Conservation (phyloP, 2,888 invertebrate species). For the Reticulitermes lucifugus region DNA sequence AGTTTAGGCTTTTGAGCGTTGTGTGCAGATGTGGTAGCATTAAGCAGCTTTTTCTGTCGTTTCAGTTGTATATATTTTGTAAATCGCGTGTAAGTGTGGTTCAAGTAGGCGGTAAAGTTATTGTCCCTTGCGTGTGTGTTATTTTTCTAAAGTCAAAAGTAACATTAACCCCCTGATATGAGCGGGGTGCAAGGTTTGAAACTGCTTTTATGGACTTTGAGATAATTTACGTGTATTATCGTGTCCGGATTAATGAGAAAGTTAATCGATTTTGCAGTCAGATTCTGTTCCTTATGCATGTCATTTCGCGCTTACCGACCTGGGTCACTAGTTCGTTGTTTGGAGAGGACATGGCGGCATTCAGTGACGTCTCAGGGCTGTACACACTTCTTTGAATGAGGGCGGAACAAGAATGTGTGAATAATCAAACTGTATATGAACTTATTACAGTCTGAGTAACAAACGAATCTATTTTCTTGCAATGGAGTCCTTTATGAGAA, state of each 20-base stretch:
- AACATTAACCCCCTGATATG: background rate
- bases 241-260: no score
- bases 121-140: background rate
- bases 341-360: slow-evolving; percentile 20
- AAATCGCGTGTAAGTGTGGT: background rate
- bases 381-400: background rate
- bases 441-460: no score
- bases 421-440: no score
- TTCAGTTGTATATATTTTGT: background rate
- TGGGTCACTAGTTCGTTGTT: slow-evolving; percentile 26
- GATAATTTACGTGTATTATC: no score
- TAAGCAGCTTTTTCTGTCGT: background rate
- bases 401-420: no score
- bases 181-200: background rate
- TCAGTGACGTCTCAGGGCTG: background rate
- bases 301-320: background rate
- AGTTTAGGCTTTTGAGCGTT: no score
- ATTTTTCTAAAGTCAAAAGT: background rate
- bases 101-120: background rate
- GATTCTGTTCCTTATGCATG: no score
- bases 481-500: no score
- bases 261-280: no score
- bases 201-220: background rate
- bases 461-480: no score
- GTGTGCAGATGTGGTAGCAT: background rate